phyloP scores from a whole-genome alignment of 2,888 invertebrate species.

The Neoscelio sp. region DNA sequence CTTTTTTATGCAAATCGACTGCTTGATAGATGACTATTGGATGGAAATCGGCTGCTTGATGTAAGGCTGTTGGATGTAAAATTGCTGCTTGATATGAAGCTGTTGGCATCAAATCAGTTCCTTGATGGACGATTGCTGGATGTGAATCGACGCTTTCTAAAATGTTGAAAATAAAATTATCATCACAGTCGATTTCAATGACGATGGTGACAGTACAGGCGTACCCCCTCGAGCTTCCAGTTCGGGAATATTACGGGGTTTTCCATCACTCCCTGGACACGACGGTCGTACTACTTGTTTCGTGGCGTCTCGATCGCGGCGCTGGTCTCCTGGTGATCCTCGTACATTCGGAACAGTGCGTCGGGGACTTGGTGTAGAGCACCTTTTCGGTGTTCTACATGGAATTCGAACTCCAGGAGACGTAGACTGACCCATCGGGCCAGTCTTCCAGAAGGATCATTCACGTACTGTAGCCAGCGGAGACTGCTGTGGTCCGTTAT shows the following conservation, averaged over 20 bases:
- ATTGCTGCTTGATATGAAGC: too few species aligned
- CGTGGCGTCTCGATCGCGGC: neutral
- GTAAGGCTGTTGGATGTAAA: too few species aligned
- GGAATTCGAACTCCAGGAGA: slow-evolving; percentile 2
- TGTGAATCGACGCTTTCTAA: too few species aligned
- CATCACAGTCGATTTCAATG: too few species aligned
- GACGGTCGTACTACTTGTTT: neutral
- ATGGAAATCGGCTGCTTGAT: too few species aligned
- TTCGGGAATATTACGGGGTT: neutral
- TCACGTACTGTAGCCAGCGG: slow-evolving; percentile 64
- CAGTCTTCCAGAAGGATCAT: slow-evolving; percentile 2
- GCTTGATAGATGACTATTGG: too few species aligned
- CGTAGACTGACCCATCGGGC: neutral
- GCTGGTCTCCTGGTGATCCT: neutral
- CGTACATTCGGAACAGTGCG: slow-evolving; percentile 25
- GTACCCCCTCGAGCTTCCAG: neutral
- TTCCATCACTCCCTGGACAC: neutral
- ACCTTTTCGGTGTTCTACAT: neutral
- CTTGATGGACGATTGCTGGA: too few species aligned
- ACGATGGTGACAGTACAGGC: neutral
- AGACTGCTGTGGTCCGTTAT: slow-evolving; percentile 70
- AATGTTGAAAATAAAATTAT: too few species aligned
- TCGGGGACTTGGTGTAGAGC: slow-evolving; percentile 27
- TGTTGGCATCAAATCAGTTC: too few species aligned
- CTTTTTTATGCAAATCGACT: too few species aligned